A percentile compares a stretch with the other conserved stretches of the same genome.
Evolutionary conservation across 2,113 vertebrate genomes (phyloP).

Genomic region (Pygathrix nemaeus): DNA sequence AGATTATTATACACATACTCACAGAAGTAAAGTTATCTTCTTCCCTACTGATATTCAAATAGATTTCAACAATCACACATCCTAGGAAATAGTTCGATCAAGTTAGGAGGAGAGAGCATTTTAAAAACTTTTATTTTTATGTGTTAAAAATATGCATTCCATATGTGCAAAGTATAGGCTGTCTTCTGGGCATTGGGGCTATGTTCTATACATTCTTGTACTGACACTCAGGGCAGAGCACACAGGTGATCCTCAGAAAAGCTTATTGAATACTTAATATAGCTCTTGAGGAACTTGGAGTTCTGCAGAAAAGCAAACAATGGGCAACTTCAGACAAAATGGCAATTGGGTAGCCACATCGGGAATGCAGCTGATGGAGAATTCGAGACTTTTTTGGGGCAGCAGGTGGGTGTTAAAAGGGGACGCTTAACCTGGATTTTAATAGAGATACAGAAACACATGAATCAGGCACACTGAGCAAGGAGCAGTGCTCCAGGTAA

Average conservation of each 20-base stretch:
- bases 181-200: not conserved
- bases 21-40: not conserved
- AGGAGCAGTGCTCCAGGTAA: not conserved
- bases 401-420: not conserved
- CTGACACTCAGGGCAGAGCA: not conserved
- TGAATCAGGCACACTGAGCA: not conserved
- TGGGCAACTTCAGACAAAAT: not conserved
- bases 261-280: not conserved
- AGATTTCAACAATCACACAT: not conserved
- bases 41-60: not conserved
- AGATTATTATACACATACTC: not conserved
- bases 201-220: not conserved
- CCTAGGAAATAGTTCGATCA: not conserved
- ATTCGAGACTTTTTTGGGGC: too few species aligned
- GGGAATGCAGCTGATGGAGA: not conserved
- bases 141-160: not conserved
- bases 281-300: not conserved
- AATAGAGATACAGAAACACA: not conserved
- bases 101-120: not conserved
- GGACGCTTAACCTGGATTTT: not conserved
- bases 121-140: not conserved
- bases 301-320: not conserved
- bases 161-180: too few species aligned
- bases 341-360: not conserved
- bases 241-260: not conserved